phyloP scores from a whole-genome alignment of 2,113 vertebrate genomes.

The Protobothrops flavoviridis region DNA sequence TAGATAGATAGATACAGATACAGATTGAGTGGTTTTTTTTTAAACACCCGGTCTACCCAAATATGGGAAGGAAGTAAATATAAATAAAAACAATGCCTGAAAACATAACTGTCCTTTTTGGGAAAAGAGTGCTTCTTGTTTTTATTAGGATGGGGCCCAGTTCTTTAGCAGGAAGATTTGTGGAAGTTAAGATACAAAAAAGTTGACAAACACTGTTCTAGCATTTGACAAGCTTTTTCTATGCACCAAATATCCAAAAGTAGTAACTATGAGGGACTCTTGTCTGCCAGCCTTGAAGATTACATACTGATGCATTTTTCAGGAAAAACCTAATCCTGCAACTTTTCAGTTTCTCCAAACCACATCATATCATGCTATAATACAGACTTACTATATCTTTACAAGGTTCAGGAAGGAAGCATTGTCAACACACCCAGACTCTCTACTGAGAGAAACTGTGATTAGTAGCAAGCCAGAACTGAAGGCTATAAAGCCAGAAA shows the following conservation, averaged over 20 bases:
- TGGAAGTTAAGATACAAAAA: no score
- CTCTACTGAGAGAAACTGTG: background rate
- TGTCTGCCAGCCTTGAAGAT: background rate
- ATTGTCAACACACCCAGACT: background rate
- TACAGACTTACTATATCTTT: background rate
- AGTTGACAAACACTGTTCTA: background rate
- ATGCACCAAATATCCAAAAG: background rate
- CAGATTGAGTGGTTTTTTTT: no score
- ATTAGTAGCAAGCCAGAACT: background rate
- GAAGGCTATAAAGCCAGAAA: background rate
- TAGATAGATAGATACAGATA: no score
- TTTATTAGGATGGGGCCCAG: no score
- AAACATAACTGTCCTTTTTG: no score
- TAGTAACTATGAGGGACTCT: background rate
- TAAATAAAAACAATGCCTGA: no score
- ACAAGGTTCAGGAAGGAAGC: background rate
- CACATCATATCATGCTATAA: background rate
- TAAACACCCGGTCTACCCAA: no score
- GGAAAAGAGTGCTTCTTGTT: no score
- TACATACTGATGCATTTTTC: background rate
- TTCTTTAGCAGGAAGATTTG: no score
- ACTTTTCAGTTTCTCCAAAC: background rate
- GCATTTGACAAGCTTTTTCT: background rate
- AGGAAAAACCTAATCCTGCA: fast-evolving
- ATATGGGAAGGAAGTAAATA: no score